Percentiles rank a stretch among this genome's conserved stretches.
phyloP scores from a whole-genome alignment of 2,888 invertebrate species.

The Leptarthrus brevirostris region DNA sequence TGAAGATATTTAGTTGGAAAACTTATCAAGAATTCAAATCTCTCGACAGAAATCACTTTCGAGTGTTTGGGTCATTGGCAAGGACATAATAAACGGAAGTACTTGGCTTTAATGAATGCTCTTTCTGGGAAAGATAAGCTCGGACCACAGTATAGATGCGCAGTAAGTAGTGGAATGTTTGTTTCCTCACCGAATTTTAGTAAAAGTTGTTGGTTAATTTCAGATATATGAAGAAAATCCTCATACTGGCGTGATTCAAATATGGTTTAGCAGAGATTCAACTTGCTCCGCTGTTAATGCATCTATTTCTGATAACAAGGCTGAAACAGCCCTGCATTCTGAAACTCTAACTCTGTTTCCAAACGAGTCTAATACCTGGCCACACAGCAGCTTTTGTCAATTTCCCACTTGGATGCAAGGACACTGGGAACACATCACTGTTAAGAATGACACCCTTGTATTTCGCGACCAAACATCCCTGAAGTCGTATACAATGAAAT shows the following conservation, averaged over 20 bases:
- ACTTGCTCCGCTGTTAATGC: constrained; percentile 67
- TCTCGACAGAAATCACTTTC: constrained; percentile 69
- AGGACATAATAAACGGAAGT: constrained; percentile 70
- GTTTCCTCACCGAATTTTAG: no score
- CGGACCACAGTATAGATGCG: constrained; percentile 72
- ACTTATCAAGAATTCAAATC: no score
- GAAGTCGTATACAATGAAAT: constrained; percentile 70
- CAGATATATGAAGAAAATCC: constrained; percentile 69
- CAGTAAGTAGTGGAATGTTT: constrained; percentile 68
- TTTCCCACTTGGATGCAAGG: constrained; percentile 75
- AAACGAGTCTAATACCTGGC: constrained; percentile 63
- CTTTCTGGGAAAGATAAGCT: constrained; percentile 58
- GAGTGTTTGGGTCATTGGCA: constrained; percentile 76
- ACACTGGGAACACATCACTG: constrained; percentile 71
- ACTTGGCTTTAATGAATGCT: constrained; percentile 71
- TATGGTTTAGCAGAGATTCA: constrained; percentile 74
- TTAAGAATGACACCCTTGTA: constrained; percentile 67
- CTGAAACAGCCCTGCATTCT: constrained; percentile 67
- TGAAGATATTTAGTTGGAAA: background rate
- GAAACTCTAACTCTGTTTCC: constrained; percentile 70
- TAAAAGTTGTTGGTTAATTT: background rate
- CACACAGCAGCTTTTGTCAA: constrained; percentile 62
- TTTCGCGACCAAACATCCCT: constrained; percentile 70
- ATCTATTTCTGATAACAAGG: background rate
- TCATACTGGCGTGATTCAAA: constrained; percentile 69